A percentile compares a stretch with the other conserved stretches of the same genome.
Evolutionary conservation across 2,113 vertebrate genomes (phyloP).

Genomic region (Aix galericulata): DNA sequence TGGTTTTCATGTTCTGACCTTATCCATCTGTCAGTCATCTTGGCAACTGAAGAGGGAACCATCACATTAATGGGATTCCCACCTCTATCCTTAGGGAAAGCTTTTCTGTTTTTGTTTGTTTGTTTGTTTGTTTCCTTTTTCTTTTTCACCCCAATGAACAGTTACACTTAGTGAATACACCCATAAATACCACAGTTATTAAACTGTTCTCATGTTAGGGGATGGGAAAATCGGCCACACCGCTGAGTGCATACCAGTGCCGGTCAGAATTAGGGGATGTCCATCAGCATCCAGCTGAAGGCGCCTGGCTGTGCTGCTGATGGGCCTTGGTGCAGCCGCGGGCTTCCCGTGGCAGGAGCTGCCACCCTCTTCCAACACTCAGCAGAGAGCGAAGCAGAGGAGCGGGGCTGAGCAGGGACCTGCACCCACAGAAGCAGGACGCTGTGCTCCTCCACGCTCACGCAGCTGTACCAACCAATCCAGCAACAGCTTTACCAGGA

Average conservation of each 20-base stretch:
- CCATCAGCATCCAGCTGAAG: not conserved
- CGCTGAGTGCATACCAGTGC: accelerated
- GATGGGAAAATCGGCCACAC: accelerated
- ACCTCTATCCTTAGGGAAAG: conserved; percentile 17
- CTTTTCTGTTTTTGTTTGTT: not conserved
- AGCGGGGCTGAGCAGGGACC: accelerated
- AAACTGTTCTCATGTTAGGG: not conserved
- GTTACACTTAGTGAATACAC: not conserved
- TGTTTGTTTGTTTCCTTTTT: not conserved
- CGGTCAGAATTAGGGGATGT: not conserved
- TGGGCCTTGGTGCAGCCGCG: accelerated
- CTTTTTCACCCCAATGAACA: not conserved
- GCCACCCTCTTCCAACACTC: not conserved
- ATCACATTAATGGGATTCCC: not conserved
- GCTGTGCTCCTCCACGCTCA: not conserved
- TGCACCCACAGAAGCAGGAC: not conserved
- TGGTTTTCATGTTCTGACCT: conserved; percentile 60
- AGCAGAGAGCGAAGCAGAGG: accelerated
- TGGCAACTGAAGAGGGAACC: conserved; percentile 25
- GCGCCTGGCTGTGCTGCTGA: not conserved
- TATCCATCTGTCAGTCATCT: conserved; percentile 55
- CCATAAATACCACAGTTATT: not conserved
- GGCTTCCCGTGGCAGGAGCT: not conserved
- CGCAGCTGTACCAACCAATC: not conserved
- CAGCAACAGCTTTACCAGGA: not conserved